These are phyloP conservation scores for Galagoides demidoff DNA, from an alignment of 2,797 vertebrate genomes.

Conservation along the genomic window DNA sequence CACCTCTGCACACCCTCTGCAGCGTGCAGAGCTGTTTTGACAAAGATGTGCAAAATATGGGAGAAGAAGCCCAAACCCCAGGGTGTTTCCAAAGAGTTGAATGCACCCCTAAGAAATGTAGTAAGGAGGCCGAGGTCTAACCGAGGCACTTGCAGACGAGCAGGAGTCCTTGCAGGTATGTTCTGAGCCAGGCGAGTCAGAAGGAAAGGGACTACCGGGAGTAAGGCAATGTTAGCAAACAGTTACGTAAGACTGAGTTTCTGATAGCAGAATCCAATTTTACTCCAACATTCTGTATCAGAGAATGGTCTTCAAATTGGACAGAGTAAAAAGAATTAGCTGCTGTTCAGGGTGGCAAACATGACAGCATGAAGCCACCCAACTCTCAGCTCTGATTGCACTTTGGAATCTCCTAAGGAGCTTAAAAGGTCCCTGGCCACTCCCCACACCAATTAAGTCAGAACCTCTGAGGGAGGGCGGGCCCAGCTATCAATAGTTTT, in stretches of 20 bases:
- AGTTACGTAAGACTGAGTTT: not conserved
- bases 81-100: not conserved
- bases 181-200: not conserved
- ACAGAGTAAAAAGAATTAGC: not conserved
- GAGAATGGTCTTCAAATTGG: not conserved
- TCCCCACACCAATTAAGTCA: not conserved
- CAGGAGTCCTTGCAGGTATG: not conserved
- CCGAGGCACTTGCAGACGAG: not conserved
- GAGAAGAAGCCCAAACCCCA: not conserved
- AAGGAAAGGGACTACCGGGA: not conserved
- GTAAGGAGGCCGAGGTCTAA: not conserved
- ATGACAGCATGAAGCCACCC: not conserved
- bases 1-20: not conserved
- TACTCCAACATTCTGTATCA: not conserved
- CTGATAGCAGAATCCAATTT: not conserved
- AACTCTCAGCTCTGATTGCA: not conserved
- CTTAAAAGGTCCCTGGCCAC: not conserved
- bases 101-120: not conserved
- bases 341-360: not conserved
- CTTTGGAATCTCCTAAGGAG: not conserved
- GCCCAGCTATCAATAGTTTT: not conserved
- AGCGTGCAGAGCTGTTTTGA: not conserved
- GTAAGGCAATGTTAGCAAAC: not conserved
- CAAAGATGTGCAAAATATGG: not conserved
- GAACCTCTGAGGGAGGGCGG: not conserved